These are phyloP conservation scores for Stenodera caucasica DNA, from an alignment of 2,888 invertebrate species.

Conservation along the genomic window DNA sequence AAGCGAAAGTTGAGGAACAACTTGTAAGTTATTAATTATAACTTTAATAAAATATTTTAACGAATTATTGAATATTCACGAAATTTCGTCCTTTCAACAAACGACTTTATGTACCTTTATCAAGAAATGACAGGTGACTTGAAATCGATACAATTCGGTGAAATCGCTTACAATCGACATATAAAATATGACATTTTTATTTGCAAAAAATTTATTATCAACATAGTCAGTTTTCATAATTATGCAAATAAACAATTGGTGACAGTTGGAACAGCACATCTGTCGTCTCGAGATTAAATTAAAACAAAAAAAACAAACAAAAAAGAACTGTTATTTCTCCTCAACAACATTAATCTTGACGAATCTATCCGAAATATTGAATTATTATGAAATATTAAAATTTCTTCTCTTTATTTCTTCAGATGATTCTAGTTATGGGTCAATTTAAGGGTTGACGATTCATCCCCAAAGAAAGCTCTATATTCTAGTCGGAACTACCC, in stretches of 20 bases:
- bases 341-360: too few species aligned
- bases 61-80: not conserved
- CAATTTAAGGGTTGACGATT: slow-evolving; percentile 28
- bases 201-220: too few species aligned
- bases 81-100: not conserved
- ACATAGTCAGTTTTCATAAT: not conserved
- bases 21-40: too few species aligned
- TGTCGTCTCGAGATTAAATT: not conserved
- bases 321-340: too few species aligned
- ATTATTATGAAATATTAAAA: too few species aligned
- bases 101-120: not conserved
- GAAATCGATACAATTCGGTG: not conserved
- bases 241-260: not conserved
- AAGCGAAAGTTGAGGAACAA: too few species aligned
- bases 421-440: too few species aligned
- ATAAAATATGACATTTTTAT: too few species aligned
- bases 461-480: slow-evolving; percentile 13
- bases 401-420: too few species aligned
- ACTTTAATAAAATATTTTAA: too few species aligned
- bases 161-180: too few species aligned
- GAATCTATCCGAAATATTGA: too few species aligned
- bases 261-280: not conserved
- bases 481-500: not conserved
- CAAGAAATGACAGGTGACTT: not conserved
- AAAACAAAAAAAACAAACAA: not conserved